Conservation (phyloP, 2,113 vertebrate species). For the Pelmatolapia mariae region DNA sequence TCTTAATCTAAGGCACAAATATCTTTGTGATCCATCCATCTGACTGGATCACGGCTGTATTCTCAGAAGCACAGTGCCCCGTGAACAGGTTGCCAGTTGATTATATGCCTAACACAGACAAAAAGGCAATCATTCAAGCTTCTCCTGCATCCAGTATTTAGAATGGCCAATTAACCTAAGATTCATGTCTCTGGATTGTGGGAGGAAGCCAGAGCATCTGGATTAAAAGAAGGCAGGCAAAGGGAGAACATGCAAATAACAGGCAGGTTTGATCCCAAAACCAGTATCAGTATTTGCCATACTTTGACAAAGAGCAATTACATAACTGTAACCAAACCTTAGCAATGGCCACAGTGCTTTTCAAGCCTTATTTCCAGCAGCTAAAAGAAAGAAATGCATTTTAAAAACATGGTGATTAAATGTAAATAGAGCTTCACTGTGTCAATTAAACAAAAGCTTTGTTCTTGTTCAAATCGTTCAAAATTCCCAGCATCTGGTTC, state of each 20-base stretch:
- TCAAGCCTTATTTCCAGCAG: not conserved
- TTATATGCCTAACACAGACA: not conserved
- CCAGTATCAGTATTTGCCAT: not conserved
- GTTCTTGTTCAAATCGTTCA: not conserved
- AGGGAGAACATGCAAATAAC: not conserved
- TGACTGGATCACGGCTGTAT: not conserved
- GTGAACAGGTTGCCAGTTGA: not conserved
- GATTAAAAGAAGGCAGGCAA: not conserved
- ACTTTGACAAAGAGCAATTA: not conserved
- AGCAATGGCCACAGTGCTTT: not conserved
- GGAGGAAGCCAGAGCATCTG: not conserved
- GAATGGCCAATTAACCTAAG: not conserved
- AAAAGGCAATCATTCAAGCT: not conserved
- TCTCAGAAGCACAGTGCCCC: not conserved
- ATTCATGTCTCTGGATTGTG: not conserved
- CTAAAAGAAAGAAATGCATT: not conserved
- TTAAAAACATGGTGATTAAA: not conserved
- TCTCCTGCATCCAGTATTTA: not conserved
- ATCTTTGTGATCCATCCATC: not conserved
- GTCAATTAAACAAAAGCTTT: not conserved
- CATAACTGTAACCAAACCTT: fast-evolving
- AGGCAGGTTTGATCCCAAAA: not conserved
- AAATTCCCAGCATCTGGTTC: not conserved
- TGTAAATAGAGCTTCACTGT: not conserved
- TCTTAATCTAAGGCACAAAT: not conserved